Evolutionary conservation across 2,888 invertebrate species (phyloP), one percentile per base, ranked within the genome.

Genomic region (Andrena chrysosceles): DNA sequence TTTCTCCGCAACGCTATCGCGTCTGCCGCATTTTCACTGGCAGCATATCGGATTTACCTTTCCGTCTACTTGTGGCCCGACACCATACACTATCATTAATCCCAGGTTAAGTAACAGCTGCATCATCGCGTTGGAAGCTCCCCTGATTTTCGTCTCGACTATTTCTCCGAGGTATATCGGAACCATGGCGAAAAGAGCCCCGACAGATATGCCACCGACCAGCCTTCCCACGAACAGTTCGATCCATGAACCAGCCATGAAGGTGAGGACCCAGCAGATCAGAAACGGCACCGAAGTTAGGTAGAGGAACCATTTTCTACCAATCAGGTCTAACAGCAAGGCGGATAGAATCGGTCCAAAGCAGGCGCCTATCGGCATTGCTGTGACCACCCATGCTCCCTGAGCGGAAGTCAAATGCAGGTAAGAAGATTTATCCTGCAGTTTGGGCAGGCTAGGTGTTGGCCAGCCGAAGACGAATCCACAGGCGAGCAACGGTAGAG

Each of bases 151-250:
- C 10, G 79, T 69, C 16, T 90, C 87, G 1, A 85, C 80, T 10
- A 90, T 75, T 68, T 90, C 89, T 16, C 87, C 85, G 2, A 85
- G 16, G 29, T 89, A 90, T 31, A 85, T 74, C 1, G 89, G 87
- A 6, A 81, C 66, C 6, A 66, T 56, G 1, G 69, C 33, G 31
- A 23, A 88, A n/a, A 31, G 3, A 5, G 66, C 81, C 10, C 89
- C 89, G 8, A 74, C 5, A 2, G 85, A 80, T 1, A 87, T 0
- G 0, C 89, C 89, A n/a, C 31, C 8, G 29, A 84, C 48, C 26
- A 89, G 75, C 64, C 89, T 84, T 3, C 80, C 89, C 1, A 76
- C 8, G n/a, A 84, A 64, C 16, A 89, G 35, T 20, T 20, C 16
- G 23, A 20, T 2, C 79, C 82, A 89, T 26, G 26, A 66, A 2